Evolutionary conservation across 2,113 vertebrate genomes (phyloP).

Genomic region (Ochotona curzoniae): DNA sequence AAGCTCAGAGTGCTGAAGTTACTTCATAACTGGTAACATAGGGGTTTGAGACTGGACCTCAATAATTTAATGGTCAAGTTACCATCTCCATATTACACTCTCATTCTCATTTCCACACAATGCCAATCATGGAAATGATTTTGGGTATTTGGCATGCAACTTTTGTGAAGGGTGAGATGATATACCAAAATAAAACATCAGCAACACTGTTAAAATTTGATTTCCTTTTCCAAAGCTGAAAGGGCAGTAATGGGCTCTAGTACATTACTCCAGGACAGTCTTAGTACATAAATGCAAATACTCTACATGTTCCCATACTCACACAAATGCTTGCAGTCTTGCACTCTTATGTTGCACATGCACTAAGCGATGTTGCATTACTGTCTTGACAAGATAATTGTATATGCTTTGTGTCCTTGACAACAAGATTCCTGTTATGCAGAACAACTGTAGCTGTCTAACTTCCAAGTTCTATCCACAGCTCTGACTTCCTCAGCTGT

Average conservation of each 20-base stretch:
- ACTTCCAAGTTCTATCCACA: neutral
- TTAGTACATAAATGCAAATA: neutral
- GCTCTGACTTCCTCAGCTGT: neutral
- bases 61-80: neutral
- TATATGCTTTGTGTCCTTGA: neutral
- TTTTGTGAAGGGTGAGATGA: slow-evolving; percentile 3
- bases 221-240: neutral
- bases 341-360: neutral
- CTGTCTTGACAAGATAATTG: neutral
- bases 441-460: too few species aligned
- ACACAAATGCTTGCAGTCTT: neutral
- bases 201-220: neutral
- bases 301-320: neutral
- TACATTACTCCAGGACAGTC: neutral
- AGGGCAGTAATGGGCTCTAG: neutral
- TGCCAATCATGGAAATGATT: neutral
- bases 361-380: neutral
- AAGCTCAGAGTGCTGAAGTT: neutral
- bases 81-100: neutral
- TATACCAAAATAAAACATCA: neutral
- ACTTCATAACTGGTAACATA: neutral
- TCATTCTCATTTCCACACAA: neutral
- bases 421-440: neutral
- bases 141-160: neutral
- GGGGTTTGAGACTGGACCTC: neutral